Conservation (phyloP, 2,888 invertebrate species). For the Silvanus unidentatus region DNA sequence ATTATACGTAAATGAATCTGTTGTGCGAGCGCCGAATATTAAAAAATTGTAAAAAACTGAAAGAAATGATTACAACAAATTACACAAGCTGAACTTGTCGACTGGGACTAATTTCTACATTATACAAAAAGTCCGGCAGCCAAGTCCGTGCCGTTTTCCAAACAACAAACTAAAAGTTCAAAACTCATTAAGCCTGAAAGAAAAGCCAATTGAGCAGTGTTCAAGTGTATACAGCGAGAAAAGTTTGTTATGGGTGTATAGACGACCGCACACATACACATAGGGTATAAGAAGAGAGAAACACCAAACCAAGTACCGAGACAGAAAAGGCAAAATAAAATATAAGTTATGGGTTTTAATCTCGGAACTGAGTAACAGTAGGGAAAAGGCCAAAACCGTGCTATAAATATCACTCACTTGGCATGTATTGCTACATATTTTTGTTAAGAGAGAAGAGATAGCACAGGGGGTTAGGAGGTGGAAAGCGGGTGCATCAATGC, state of each 20-base stretch:
- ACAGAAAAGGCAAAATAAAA: conserved; percentile 43
- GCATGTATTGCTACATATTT: conserved; percentile 43
- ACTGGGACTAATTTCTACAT: conserved; percentile 6
- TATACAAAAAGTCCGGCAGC: too few relatives aligned
- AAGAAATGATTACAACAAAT: too few relatives aligned
- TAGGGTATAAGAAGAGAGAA: too few relatives aligned
- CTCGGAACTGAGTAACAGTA: conserved; percentile 39
- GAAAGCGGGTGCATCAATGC: conserved; percentile 1
- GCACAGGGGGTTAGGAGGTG: conserved; percentile 19
- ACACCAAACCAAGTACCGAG: conserved; percentile 35
- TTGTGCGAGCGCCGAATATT: too few relatives aligned
- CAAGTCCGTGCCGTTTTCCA: too few relatives aligned
- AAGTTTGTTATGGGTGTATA: conserved; percentile 22
- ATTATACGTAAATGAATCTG: too few relatives aligned
- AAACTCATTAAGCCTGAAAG: conserved; percentile 36
- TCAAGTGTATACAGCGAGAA: conserved; percentile 27
- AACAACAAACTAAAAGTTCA: conserved; percentile 25
- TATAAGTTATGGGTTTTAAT: conserved; percentile 49
- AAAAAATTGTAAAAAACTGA: too few relatives aligned
- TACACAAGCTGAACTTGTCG: conserved; percentile 22
- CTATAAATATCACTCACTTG: conserved; percentile 42
- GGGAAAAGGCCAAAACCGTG: conserved; percentile 39
- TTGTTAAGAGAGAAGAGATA: conserved; percentile 36
- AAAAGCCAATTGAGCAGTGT: conserved; percentile 34
- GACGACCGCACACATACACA: neutral